These are phyloP conservation scores for Danio jaintianensis DNA, from an alignment of 2,797 vertebrate species.

Conservation along the genomic window DNA sequence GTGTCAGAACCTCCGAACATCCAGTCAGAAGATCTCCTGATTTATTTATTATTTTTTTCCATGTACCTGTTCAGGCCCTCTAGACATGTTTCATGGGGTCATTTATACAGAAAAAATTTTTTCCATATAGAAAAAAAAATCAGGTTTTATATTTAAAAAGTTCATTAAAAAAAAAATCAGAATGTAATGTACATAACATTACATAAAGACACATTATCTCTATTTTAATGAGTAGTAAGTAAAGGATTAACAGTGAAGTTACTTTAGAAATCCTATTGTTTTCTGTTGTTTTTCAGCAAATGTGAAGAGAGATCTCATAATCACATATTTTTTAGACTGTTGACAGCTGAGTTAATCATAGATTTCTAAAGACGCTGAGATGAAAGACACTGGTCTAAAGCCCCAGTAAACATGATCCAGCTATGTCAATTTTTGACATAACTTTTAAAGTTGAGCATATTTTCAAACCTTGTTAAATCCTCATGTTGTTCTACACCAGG, in stretches of 20 bases:
- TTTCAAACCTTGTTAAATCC: neutral
- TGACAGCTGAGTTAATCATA: neutral
- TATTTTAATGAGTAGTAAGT: neutral
- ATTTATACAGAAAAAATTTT: too few relatives aligned
- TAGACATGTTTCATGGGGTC: neutral
- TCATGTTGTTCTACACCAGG: neutral
- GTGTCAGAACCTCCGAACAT: neutral
- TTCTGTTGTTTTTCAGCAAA: neutral
- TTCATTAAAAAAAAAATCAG: too few relatives aligned
- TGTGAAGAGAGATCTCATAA: constrained; percentile 28
- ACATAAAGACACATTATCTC: too few relatives aligned
- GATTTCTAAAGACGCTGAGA: constrained; percentile 4
- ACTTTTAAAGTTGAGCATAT: neutral
- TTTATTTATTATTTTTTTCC: neutral
- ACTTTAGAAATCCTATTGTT: neutral
- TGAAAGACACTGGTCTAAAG: constrained; percentile 3
- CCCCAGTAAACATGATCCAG: constrained; percentile 7
- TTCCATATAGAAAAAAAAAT: too few relatives aligned
- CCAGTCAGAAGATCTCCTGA: neutral
- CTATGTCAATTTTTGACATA: neutral
- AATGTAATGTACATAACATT: too few relatives aligned
- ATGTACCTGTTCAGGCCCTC: neutral
- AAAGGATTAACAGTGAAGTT: neutral
- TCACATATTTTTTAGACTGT: neutral
- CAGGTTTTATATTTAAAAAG: too few relatives aligned